Percentiles rank a stretch among this genome's conserved stretches.
Evolutionary conservation across 2,797 vertebrate species (phyloP).

Genomic region (Thaleichthys pacificus): DNA sequence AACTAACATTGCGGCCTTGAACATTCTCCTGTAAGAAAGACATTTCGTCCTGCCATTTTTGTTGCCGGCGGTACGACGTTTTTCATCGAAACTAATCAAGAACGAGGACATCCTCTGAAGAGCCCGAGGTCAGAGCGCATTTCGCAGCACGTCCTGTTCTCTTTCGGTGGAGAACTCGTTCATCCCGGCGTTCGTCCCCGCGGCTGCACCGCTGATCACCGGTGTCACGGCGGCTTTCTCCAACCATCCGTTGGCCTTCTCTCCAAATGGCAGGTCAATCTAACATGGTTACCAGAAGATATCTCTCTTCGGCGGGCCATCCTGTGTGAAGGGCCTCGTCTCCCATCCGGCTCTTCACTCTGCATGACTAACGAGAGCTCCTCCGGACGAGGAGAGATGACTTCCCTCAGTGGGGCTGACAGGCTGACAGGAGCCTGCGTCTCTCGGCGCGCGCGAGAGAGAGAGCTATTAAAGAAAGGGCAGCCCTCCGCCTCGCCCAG

Average conservation of each 20-base stretch:
- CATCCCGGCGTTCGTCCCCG: not conserved
- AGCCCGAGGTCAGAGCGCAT: not conserved
- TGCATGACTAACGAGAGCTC: conserved; percentile 13
- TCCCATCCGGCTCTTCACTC: not conserved
- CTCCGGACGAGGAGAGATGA: conserved; percentile 20
- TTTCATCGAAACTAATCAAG: not conserved
- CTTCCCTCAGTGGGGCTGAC: conserved; percentile 29
- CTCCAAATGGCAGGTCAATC: conserved; percentile 10
- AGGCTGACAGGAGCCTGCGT: conserved; percentile 24
- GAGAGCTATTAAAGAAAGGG: conserved; percentile 5
- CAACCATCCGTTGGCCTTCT: conserved; percentile 20
- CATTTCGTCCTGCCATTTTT: too few species aligned
- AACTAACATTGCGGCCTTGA: not conserved
- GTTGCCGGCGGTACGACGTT: too few species aligned
- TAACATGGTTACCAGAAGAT: not conserved
- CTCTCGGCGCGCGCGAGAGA: not conserved
- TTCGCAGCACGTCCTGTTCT: not conserved
- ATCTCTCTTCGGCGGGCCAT: not conserved
- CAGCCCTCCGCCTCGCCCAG: not conserved
- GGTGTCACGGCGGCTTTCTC: not conserved
- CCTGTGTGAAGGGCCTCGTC: not conserved
- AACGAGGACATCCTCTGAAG: not conserved
- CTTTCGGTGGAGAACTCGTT: not conserved
- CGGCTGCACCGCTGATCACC: not conserved
- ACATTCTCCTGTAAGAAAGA: not conserved